A percentile compares a stretch with the other conserved stretches of the same genome.
phyloP scores from a whole-genome alignment of 2,797 vertebrate species.

The Peromyscus aztecus region DNA sequence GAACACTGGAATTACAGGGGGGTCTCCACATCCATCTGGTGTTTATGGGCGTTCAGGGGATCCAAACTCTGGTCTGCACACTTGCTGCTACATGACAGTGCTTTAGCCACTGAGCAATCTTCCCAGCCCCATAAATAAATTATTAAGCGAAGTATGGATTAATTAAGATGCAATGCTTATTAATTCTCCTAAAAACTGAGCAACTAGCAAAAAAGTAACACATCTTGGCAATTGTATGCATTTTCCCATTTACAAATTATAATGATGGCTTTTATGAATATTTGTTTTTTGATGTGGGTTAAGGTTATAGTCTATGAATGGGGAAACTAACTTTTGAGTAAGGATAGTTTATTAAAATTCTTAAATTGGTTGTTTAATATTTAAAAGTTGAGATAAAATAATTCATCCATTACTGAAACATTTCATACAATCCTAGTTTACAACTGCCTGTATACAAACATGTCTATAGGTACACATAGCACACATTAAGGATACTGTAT shows the following conservation, averaged over 20 bases:
- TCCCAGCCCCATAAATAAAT: neutral
- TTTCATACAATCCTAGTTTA: neutral
- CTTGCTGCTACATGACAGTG: neutral
- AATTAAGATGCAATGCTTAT: conserved; percentile 37
- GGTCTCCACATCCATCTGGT: neutral
- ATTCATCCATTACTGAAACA: neutral
- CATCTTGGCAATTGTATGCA: neutral
- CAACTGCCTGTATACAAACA: neutral
- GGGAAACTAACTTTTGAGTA: conserved; percentile 3
- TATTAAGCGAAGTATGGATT: conserved; percentile 43
- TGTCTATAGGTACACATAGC: neutral
- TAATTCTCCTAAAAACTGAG: conserved; percentile 28
- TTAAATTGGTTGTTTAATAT: conserved; percentile 53
- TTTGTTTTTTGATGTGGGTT: neutral
- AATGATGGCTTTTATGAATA: neutral
- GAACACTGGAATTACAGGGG: neutral
- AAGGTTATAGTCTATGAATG: neutral
- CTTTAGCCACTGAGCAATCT: neutral
- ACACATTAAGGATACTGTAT: neutral
- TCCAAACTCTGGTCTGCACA: neutral
- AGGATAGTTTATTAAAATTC: conserved; percentile 25
- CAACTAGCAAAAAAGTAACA: conserved; percentile 6
- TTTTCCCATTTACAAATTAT: conserved; percentile 15
- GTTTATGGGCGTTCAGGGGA: neutral
- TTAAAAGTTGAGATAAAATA: conserved; percentile 3